Percentiles rank a stretch among this genome's conserved stretches.
phyloP scores from a whole-genome alignment of 2,888 invertebrate species.

The Lissocephala sabroskyi region DNA sequence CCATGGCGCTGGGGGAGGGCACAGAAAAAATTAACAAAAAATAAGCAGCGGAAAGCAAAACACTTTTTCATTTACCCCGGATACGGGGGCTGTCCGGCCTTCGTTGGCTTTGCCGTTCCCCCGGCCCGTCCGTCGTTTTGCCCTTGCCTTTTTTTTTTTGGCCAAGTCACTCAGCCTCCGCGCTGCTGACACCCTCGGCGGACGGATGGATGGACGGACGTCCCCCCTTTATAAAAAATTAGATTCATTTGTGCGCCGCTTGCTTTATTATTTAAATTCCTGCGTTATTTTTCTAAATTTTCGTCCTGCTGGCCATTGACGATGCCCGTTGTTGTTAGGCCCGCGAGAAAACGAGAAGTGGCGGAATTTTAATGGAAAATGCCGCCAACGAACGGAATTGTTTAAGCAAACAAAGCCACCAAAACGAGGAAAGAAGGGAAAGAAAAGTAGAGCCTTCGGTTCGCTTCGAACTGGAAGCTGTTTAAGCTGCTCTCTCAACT shows the following conservation, averaged over 20 bases:
- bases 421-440: constrained; percentile 8
- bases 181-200: neutral
- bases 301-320: constrained; percentile 29
- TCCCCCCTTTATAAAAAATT: constrained; percentile 56
- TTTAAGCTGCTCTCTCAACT: constrained; percentile 54
- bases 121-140: neutral
- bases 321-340: constrained; percentile 15
- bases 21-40: constrained; percentile 29
- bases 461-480: constrained; percentile 32
- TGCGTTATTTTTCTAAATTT: constrained; percentile 61
- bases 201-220: constrained; percentile 14
- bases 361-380: constrained; percentile 70
- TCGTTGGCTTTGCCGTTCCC: constrained; percentile 5
- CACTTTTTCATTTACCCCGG: constrained; percentile 51
- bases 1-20: too few relatives aligned
- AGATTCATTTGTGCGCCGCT: constrained; percentile 66
- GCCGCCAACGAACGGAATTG: constrained; percentile 52
- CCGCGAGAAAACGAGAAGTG: constrained; percentile 31
- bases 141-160: neutral
- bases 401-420: constrained; percentile 54
- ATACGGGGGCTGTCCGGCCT: constrained; percentile 2
- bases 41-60: constrained; percentile 43
- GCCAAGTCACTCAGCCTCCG: neutral
- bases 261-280: constrained; percentile 67
- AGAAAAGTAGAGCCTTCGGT: neutral